Base-by-base conservation (phyloP, 2,888 invertebrate species). In the Pilophorus perplexus region DNA sequence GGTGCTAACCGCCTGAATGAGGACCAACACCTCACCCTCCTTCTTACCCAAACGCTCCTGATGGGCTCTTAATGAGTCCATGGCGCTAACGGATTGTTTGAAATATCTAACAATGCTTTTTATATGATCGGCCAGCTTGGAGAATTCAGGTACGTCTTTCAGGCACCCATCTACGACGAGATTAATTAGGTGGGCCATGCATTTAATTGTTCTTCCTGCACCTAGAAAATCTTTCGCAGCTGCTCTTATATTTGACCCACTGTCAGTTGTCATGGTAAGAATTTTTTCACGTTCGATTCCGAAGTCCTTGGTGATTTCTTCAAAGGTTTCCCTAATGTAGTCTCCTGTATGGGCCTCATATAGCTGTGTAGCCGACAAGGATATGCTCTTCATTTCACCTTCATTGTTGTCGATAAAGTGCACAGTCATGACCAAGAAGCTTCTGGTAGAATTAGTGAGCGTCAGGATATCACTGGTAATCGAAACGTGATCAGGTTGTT, bases 1-100 rank as follows among this genome's bases (percentile, higher is more conserved):
- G n/a, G 42, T 60, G 28, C 60, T 60, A 12, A 60, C n/a, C 22
- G 60, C 40, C 44, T 60, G 60, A 44, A 60, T 60, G 20, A 60
- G 27, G 23, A 8, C 23, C 42, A 60, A 44, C 5, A 60, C 60
- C 14, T 60, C 44, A 60, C 60, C 60, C 60, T 60, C 60, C 60
- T 60, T 44, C 60, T 44, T 60, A 25, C 60, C 60, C 25, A 25
- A 42, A 22, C 42, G 42, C 16, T 23, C 27, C 44, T 60, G 60
- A 22, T 60, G 42, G 23, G 42, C 44, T 60, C 60, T 60, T 18
- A 60, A 44, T 16, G 23, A 23, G 44, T 60, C 60, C 44, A 60
- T 60, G 44, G 60, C 44, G 60, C 44, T 60, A 22, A 60, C 60
- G 25, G 60, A 60, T 8, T 60, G 60, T 44, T 60, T 60, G 14